phyloP scores from a whole-genome alignment of 2,113 vertebrate species.

The Merops nubicus region DNA sequence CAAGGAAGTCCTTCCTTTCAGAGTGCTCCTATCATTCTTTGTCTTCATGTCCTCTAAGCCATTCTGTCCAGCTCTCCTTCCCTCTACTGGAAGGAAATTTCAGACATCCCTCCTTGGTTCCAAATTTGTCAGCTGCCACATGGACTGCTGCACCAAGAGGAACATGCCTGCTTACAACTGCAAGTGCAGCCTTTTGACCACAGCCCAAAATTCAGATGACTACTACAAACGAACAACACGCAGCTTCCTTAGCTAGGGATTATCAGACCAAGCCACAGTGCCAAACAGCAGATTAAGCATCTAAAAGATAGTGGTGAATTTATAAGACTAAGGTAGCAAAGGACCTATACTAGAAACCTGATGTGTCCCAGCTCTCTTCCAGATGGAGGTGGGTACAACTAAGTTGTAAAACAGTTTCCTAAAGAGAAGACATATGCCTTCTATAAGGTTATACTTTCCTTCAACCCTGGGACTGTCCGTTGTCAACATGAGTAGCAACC shows the following conservation, averaged over 20 bases:
- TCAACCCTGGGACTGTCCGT: background rate
- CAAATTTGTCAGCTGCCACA: background rate
- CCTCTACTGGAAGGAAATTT: background rate
- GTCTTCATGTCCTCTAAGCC: background rate
- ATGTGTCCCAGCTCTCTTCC: background rate
- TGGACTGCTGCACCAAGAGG: background rate
- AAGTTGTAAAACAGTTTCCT: background rate
- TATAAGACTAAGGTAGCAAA: background rate
- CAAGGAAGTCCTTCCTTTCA: background rate
- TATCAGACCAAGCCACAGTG: background rate
- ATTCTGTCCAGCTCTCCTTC: background rate
- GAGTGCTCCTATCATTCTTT: background rate
- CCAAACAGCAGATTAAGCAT: background rate
- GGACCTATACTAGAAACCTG: background rate
- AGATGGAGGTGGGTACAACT: background rate
- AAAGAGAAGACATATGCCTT: background rate
- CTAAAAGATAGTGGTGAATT: background rate
- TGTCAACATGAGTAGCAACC: background rate
- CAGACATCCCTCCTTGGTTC: background rate
- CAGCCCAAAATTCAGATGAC: background rate
- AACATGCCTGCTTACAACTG: background rate
- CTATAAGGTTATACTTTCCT: background rate
- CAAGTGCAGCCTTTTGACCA: accelerated
- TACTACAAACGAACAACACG: background rate
- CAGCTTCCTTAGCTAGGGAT: background rate